Evolutionary conservation across 2,797 vertebrate species (phyloP).

Genomic region (Girardinus metallicus): DNA sequence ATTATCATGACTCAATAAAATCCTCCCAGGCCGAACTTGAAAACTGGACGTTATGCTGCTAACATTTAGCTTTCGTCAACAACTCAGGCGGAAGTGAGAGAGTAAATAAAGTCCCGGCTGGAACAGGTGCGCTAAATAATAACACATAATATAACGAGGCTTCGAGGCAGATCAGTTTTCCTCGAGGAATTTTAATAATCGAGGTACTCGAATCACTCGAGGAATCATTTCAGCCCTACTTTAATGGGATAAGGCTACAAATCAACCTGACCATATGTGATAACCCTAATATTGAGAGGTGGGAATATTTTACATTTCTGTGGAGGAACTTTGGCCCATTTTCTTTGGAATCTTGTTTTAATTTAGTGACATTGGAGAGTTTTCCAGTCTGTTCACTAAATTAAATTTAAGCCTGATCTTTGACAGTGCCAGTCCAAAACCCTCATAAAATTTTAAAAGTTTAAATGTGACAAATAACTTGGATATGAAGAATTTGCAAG

Average conservation of each 20-base stretch:
- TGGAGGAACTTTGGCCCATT: not conserved
- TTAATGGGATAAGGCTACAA: not conserved
- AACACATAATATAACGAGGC: no score
- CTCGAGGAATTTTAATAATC: no score
- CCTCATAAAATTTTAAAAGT: not conserved
- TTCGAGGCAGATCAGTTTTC: no score
- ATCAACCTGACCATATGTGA: not conserved
- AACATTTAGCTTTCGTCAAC: no score
- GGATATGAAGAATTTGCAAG: not conserved
- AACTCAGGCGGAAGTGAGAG: no score
- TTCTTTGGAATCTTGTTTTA: not conserved
- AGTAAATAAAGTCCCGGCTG: no score
- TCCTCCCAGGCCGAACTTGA: no score
- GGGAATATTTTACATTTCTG: not conserved
- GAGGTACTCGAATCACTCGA: no score
- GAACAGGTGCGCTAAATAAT: no score
- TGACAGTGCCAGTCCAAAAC: not conserved
- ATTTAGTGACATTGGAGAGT: not conserved
- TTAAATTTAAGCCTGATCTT: not conserved
- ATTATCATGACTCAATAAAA: no score
- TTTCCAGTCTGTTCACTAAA: not conserved
- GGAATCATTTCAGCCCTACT: no score
- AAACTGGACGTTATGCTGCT: no score
- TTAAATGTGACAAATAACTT: not conserved
- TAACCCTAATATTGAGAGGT: not conserved